A percentile compares a stretch with the other conserved stretches of the same genome.
phyloP scores from a whole-genome alignment of 2,797 vertebrate species.

The Arremon brunneinucha region DNA sequence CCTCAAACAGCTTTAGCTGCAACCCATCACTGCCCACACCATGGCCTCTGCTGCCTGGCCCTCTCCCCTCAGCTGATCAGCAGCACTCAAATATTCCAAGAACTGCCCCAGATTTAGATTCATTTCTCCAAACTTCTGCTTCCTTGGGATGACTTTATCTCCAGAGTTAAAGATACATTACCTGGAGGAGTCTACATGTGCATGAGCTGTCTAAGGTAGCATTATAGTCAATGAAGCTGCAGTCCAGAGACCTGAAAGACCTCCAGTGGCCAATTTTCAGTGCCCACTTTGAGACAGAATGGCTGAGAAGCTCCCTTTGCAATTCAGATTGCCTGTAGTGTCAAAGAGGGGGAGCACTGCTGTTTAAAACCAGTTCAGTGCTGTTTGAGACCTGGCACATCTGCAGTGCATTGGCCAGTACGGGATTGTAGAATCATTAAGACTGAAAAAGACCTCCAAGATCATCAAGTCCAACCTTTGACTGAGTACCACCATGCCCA shows the following conservation, averaged over 20 bases:
- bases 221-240: not conserved
- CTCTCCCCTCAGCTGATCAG: not conserved
- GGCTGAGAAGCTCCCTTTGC: not conserved
- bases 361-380: not conserved
- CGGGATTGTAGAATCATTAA: not conserved
- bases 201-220: not conserved
- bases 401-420: not conserved
- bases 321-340: not conserved
- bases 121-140: not conserved
- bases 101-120: not conserved
- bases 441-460: not conserved
- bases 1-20: not conserved
- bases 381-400: not conserved
- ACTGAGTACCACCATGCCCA: not conserved
- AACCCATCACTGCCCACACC: not conserved
- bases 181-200: not conserved
- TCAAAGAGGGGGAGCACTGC: rapidly evolving
- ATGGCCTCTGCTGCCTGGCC: not conserved
- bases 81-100: not conserved
- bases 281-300: not conserved
- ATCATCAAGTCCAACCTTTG: not conserved
- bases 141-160: not conserved
- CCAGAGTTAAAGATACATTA: not conserved
- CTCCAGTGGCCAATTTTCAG: rapidly evolving
- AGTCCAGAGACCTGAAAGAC: not conserved